A percentile compares a stretch with the other conserved stretches of the same genome.
Conservation (phyloP, 2,888 invertebrate species). For the Nasonovia ribisnigri region DNA sequence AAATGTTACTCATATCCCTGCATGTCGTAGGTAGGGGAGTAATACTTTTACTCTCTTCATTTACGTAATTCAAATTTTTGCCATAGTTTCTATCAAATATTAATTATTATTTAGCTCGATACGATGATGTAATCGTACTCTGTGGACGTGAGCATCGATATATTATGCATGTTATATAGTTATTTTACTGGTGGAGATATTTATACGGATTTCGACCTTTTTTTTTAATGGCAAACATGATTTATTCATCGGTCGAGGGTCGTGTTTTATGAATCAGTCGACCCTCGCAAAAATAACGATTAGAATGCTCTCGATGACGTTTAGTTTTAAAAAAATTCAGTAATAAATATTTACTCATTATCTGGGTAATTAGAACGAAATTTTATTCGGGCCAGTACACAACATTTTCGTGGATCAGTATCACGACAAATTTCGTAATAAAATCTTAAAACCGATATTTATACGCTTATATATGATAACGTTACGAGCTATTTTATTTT, state of each 20-base stretch:
- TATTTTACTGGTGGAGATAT: background rate
- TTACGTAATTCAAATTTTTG: constrained; percentile 10
- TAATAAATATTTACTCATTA: background rate
- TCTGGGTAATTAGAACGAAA: background rate
- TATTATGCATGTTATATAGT: background rate
- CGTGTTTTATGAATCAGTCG: constrained; percentile 4
- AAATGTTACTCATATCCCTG: background rate
- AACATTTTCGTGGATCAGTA: background rate
- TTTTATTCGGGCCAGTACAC: background rate
- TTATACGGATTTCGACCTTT: background rate
- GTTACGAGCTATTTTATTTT: background rate
- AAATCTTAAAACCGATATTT: background rate
- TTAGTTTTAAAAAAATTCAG: background rate
- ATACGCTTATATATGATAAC: background rate
- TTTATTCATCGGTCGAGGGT: background rate
- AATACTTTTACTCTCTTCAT: background rate
- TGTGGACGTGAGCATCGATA: background rate
- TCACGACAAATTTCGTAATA: background rate
- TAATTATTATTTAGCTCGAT: constrained; percentile 4
- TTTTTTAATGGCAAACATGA: background rate
- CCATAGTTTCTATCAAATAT: background rate
- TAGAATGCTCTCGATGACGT: background rate
- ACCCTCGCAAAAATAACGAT: background rate
- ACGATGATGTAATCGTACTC: background rate
- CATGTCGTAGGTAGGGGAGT: background rate